These are phyloP conservation scores for Ethmia dodecea DNA, from an alignment of 2,888 invertebrate species.

Conservation along the genomic window DNA sequence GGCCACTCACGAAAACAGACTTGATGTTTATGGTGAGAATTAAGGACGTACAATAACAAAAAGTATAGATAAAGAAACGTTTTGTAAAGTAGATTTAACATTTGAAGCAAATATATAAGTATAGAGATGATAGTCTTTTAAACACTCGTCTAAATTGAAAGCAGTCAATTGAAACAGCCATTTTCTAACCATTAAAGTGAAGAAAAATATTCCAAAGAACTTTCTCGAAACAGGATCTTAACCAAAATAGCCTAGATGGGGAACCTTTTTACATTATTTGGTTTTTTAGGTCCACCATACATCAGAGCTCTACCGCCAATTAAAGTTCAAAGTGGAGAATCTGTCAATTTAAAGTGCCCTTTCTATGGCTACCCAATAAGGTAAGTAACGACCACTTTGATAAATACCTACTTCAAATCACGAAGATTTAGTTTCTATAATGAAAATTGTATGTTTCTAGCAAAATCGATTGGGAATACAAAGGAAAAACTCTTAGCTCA, in stretches of 20 bases:
- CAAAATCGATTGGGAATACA: constrained; percentile 71
- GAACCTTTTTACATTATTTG: too few species aligned
- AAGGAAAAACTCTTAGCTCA: constrained; percentile 53
- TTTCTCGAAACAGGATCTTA: too few species aligned
- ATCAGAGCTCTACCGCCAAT: constrained; percentile 84
- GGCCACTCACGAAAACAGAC: constrained; percentile 57
- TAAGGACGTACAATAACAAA: background rate
- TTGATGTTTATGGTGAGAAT: constrained; percentile 75
- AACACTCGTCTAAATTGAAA: too few species aligned
- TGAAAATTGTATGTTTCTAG: constrained; percentile 31
- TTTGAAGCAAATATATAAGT: too few species aligned
- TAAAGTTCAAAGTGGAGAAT: constrained; percentile 87
- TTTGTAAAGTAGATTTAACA: too few species aligned
- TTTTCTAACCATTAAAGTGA: too few species aligned
- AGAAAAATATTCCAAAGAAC: too few species aligned
- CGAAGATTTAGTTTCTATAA: background rate
- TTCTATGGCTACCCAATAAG: constrained; percentile 92
- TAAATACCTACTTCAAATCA: background rate
- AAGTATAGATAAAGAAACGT: too few species aligned
- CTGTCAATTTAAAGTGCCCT: constrained; percentile 87
- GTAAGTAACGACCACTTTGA: constrained; percentile 36
- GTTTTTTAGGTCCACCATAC: constrained; percentile 84
- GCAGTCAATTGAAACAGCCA: too few species aligned
- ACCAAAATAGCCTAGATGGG: too few species aligned
- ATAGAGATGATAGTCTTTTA: too few species aligned